Evolutionary conservation across 2,888 invertebrate genomes (phyloP).

Genomic region (Melanchra persicariae): DNA sequence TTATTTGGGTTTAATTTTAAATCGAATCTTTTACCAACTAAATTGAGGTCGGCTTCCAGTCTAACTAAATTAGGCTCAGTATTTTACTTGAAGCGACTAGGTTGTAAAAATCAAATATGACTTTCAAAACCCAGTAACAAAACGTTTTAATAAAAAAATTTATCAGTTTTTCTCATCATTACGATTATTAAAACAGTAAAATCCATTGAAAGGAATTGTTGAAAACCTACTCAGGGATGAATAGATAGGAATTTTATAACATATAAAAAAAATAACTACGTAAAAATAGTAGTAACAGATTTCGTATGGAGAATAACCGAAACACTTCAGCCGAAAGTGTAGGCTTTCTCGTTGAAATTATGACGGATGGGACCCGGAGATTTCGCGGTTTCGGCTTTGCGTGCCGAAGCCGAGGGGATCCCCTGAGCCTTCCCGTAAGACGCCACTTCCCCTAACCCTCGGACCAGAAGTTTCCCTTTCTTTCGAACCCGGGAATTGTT

Average conservation of each 20-base stretch:
- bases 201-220: neutral
- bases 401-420: constrained; percentile 79
- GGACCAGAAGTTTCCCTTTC: constrained; percentile 67
- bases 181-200: too few relatives aligned
- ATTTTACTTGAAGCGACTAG: too few relatives aligned
- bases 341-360: constrained; percentile 78
- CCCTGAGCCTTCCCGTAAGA: constrained; percentile 82
- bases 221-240: too few relatives aligned
- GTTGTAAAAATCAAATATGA: too few relatives aligned
- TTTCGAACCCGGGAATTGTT: constrained; percentile 61
- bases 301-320: constrained; percentile 36
- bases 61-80: too few relatives aligned
- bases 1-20: neutral
- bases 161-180: too few relatives aligned
- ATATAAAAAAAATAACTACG: too few relatives aligned
- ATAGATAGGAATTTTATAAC: too few relatives aligned
- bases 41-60: too few relatives aligned
- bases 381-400: constrained; percentile 81
- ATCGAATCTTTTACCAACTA: too few relatives aligned
- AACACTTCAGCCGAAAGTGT: constrained; percentile 58
- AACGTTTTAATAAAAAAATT: too few relatives aligned
- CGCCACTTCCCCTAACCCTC: constrained; percentile 61
- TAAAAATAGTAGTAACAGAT: neutral
- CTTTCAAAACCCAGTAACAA: too few relatives aligned
- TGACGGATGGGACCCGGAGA: constrained; percentile 86